Base-by-base conservation (phyloP, 2,113 vertebrate species). In the Herpailurus yagouaroundi region DNA sequence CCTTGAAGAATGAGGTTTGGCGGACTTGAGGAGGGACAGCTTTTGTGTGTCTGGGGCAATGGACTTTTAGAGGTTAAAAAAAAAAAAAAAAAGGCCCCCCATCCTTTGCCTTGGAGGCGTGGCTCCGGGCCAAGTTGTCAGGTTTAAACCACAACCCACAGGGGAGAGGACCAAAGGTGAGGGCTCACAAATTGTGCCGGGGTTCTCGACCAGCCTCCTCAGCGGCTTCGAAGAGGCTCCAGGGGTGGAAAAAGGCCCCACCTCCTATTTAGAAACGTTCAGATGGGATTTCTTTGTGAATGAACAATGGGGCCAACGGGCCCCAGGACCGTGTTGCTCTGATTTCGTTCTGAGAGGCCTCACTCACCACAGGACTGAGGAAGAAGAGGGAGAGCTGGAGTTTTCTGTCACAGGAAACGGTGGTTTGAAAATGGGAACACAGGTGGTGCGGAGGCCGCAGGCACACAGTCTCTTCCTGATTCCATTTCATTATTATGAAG, bases 381-480 rank as follows among this genome's bases (percentile, higher is more conserved):
- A 50, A 74, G 95, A 85, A 55, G 90, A 81, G 14, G 81, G 25
- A 92, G 55, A 96, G 55, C 57, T 48, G 64, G 55, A 52, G 69
- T n/a, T 27, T 86, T 93, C 87, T 50, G 74, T 73, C 79, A 85
- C 91, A 96, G 96, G 94, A 97, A 97, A 25, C 19, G 19, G 94
- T 83, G 36, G 87, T 97, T 87, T 97, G 91, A 74, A 97, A 95
- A 97, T 55, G 63, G 91, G 90, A 96, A 11, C 93, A 57, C 76
- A 93, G 71, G 71, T 95, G 92, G 9, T 63, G 27, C 52, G 57
- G 25, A 68, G 31, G 38, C 33, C 36, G 77, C 14, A 85, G 60
- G 41, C 15, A 50, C 29, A 19, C 31, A 16, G 29, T 55, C 89
- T 41, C 81, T 57, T 91, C 31, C 50, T 16, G 9, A 80, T 48